Base-by-base conservation (phyloP, 1,140 invertebrate species). In the Drosophila elegans region DNA sequence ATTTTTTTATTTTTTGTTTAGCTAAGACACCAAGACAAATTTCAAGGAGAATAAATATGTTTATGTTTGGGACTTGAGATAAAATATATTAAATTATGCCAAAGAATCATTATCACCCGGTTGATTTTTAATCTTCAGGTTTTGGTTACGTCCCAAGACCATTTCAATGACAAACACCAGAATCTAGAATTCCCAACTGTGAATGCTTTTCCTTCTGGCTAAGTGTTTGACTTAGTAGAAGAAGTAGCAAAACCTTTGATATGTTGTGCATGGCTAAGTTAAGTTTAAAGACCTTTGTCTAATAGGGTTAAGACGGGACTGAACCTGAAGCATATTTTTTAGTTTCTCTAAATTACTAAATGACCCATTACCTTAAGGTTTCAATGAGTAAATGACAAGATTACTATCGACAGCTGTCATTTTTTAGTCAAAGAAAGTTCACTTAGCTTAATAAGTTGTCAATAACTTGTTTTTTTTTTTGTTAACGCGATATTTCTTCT, bases 371-470 rank as follows among this genome's bases (percentile, higher is more conserved):
- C 29, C 29, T 29, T 1, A 29, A 29, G 29, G 3, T 29, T 29
- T 6, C 1, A 32, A 32, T 6, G 29, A 36, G 34, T 10, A 11
- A 11, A 16, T 32, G 12, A 0, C 13, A 32, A 21, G 1, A 3
- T 25, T 11, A 10, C 27, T 4, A 32, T 32, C 38, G 39, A 38
- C 13, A 55, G 36, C n/a, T 61, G 29, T 38, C 48, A 11, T 3
- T 36, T 42, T 13, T 7, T 36, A 36, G 13, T 45, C 11, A 0
- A 36, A 10, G 32, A 6, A 42, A 25, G 5, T 38, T 16, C 25
- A 69, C 49, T 68, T 67, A 34, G 32, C 32, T 21, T 63, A 60
- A 63, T 60, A n/a, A 45, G 21, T 10, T 45, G 12, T 34, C 12
- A 63, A 6, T 27, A 16, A 10, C 11, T 44, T 10, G 21, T 63